phyloP scores from a whole-genome alignment of 1,140 invertebrate genomes.

The Drosophila sp. region DNA sequence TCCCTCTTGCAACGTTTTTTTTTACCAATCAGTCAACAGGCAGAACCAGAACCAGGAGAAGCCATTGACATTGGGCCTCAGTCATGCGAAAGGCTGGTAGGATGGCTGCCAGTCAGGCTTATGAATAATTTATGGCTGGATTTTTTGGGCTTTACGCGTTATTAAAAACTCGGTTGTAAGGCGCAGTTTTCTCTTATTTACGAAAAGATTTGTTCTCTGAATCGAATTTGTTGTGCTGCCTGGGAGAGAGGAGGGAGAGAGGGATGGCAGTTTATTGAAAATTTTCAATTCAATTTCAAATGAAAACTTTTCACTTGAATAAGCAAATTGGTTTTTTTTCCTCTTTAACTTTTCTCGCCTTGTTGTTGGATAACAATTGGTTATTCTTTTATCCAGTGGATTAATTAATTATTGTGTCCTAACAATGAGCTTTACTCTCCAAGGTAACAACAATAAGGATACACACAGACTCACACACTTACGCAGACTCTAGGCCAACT shows the following conservation, averaged over 20 bases:
- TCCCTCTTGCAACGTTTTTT: not conserved
- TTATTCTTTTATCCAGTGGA: constrained; percentile 14
- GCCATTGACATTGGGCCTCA: constrained; percentile 12
- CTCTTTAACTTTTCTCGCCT: not conserved
- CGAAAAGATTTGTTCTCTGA: not conserved
- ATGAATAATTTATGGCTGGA: constrained; percentile 22
- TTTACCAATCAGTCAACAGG: not conserved
- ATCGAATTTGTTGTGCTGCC: not conserved
- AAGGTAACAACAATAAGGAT: constrained; percentile 29
- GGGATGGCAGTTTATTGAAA: not conserved
- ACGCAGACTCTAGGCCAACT: constrained; percentile 18
- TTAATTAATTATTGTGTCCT: constrained; percentile 51
- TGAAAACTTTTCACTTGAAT: constrained; percentile 2
- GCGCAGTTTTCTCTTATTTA: constrained; percentile 17
- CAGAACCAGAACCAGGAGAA: not conserved
- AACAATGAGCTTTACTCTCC: constrained; percentile 22
- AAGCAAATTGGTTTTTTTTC: not conserved
- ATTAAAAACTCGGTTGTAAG: constrained; percentile 11
- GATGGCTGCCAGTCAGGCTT: not conserved
- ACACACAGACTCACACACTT: constrained; percentile 7
- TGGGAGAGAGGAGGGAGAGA: not conserved
- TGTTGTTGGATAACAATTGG: not conserved
- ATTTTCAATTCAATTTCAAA: not conserved
- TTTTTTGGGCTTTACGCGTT: constrained; percentile 15
- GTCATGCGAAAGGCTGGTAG: constrained; percentile 1